Base-by-base conservation (phyloP, 2,888 invertebrate species). In the Pseudococcus jackbeardsleyi region DNA sequence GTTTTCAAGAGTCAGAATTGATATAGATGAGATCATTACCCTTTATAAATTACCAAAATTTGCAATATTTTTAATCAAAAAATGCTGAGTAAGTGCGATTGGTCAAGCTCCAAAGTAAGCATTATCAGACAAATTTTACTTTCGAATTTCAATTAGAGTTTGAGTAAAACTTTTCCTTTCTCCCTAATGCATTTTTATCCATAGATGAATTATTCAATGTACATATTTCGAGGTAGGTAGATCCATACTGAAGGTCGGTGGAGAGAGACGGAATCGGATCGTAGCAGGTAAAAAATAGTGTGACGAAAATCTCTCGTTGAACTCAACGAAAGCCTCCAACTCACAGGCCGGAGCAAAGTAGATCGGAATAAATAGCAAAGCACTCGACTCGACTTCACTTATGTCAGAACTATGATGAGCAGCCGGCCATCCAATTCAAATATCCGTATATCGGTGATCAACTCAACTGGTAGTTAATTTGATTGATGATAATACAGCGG, bases 401-500 rank as follows among this genome's bases (percentile, higher is more conserved):
- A 88, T 82, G 54, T 79, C 88, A 88, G 54, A 79, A 19, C 82
- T 82, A 88, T 82, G 88, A 88, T 79, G 88, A 88, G 77, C 77
- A 33, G 79, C 77, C 87, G 87, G 72, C 87, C 77, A 87, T 77
- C 87, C 50, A 88, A 88, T 79, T 79, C 79, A 82, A 88, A 82
- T 88, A 82, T 82, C 82, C 88, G 79, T 54, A 54, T 88, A 88
- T 82, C 82, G 82, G 82, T n/a, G 72, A 86, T 86, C 86, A 50
- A 86, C 50, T 86, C 86, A 48, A 72, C 68, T 86, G 46, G 86
- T 86, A 72, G 82, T 79, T 88, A 88, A 88, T 88, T 88, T 88
- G 88, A 88, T 88, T 88, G 88, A 88, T 88, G 88, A 88, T 88
- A 79, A 88, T 88, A 88, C 79, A 82, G 59, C 7, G 19, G 79